phyloP scores from a whole-genome alignment of 2,113 vertebrate genomes.

The Penelope pileata region DNA sequence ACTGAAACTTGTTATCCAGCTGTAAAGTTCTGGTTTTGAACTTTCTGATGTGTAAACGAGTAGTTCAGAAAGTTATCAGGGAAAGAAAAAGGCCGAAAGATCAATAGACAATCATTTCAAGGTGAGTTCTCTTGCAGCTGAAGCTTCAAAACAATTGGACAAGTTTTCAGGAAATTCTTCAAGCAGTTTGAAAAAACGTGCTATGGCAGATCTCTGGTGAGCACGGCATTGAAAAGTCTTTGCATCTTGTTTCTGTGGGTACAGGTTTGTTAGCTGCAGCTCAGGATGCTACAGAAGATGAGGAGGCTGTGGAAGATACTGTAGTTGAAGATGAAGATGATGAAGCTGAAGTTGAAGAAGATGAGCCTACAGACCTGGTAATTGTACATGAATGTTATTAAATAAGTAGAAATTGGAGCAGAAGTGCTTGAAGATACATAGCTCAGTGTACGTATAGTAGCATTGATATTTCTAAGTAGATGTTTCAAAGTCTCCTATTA shows the following conservation, averaged over 20 bases:
- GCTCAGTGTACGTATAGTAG: background rate
- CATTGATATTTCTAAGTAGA: background rate
- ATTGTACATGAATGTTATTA: conserved; percentile 8
- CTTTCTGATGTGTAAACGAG: background rate
- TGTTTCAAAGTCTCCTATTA: background rate
- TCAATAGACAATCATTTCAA: background rate
- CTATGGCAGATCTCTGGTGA: background rate
- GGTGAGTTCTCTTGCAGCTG: background rate
- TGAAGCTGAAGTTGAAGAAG: conserved; percentile 96
- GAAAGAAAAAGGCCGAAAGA: background rate
- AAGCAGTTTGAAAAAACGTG: background rate
- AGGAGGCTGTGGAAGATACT: conserved; percentile 91
- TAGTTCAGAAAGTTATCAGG: background rate
- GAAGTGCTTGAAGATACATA: background rate
- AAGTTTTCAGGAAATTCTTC: background rate
- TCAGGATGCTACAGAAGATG: conserved; percentile 94
- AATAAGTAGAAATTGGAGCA: background rate
- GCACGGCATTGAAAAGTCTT: background rate
- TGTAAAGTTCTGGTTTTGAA: background rate
- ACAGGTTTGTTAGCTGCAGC: conserved; percentile 79
- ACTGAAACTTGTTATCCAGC: background rate
- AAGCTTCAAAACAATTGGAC: background rate
- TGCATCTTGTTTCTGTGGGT: background rate
- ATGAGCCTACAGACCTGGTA: conserved; percentile 94
- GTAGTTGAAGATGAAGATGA: conserved; percentile 96